Evolutionary conservation across 1,140 invertebrate species (phyloP).

Genomic region (Uloborus diversus): DNA sequence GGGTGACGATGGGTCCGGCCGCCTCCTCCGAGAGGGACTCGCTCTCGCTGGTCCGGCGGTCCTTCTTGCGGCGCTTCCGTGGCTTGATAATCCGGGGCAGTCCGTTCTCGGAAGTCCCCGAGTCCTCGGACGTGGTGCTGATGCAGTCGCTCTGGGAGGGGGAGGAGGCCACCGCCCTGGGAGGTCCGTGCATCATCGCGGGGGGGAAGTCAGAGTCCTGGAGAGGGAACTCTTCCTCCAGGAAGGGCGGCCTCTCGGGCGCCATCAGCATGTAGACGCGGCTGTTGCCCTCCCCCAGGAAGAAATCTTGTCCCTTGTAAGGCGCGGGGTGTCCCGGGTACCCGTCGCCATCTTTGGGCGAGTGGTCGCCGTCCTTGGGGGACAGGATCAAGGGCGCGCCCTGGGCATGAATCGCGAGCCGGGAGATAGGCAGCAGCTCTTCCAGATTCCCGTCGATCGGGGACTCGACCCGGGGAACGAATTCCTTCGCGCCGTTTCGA

Average conservation of each 20-base stretch:
- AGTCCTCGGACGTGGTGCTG: constrained; percentile 73
- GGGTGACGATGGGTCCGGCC: constrained; percentile 60
- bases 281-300: background rate
- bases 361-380: constrained; percentile 25
- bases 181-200: constrained; percentile 5
- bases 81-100: constrained; percentile 88
- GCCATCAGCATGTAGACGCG: constrained; percentile 19
- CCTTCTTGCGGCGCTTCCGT: constrained; percentile 86
- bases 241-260: background rate
- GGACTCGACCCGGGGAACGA: background rate
- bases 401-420: constrained; percentile 49
- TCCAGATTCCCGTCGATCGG: constrained; percentile 3
- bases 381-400: constrained; percentile 49
- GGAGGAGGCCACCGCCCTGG: constrained; percentile 17
- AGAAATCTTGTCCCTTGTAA: constrained; percentile 22
- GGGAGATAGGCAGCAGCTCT: constrained; percentile 36
- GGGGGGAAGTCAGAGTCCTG: too few species aligned
- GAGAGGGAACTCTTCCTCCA: background rate
- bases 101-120: constrained; percentile 77
- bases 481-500: background rate
- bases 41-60: constrained; percentile 71
- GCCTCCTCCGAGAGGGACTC: constrained; percentile 61
- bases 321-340: background rate
- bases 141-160: constrained; percentile 36
- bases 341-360: constrained; percentile 2